Conservation (phyloP, 2,888 invertebrate genomes). For the Spialia ferax region DNA sequence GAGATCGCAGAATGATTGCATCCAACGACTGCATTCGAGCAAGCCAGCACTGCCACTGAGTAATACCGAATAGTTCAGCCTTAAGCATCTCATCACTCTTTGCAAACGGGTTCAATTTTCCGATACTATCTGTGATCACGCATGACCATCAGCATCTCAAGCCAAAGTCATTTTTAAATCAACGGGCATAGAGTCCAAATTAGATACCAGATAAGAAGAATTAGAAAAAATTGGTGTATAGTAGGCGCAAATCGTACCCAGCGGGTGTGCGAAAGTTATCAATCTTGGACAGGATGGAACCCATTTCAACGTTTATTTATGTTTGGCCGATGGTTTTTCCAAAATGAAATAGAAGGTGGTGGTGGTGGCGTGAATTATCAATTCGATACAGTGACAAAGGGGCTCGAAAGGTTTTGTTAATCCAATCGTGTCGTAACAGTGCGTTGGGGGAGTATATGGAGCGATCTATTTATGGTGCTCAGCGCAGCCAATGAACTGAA, state of each 20-base stretch:
- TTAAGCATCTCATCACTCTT: conserved; percentile 78
- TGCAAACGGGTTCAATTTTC: conserved; percentile 77
- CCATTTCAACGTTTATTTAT: conserved; percentile 79
- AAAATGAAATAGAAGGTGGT: conserved; percentile 69
- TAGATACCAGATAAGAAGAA: conserved; percentile 20
- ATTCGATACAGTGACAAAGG: conserved; percentile 39
- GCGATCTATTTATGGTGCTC: conserved; percentile 25
- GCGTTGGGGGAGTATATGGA: conserved; percentile 15
- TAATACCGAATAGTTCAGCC: conserved; percentile 66
- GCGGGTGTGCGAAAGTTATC: conserved; percentile 75
- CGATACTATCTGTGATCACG: conserved; percentile 74
- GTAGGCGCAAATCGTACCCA: conserved; percentile 71
- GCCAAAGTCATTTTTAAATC: background rate
- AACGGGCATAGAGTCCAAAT: conserved; percentile 11
- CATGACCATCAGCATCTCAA: conserved; percentile 53
- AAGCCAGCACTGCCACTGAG: conserved; percentile 48
- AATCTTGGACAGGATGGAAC: conserved; percentile 76
- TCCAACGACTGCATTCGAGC: conserved; percentile 30
- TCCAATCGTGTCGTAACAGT: conserved; percentile 34
- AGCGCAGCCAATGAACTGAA: conserved; percentile 31
- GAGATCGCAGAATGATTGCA: conserved; percentile 21
- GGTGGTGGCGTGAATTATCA: conserved; percentile 51
- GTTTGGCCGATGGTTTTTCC: conserved; percentile 72
- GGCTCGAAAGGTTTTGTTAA: conserved; percentile 33
- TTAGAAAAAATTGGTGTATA: conserved; percentile 41